These are phyloP conservation scores for Etheostoma perlongum DNA, from an alignment of 2,797 vertebrate genomes.

Conservation along the genomic window DNA sequence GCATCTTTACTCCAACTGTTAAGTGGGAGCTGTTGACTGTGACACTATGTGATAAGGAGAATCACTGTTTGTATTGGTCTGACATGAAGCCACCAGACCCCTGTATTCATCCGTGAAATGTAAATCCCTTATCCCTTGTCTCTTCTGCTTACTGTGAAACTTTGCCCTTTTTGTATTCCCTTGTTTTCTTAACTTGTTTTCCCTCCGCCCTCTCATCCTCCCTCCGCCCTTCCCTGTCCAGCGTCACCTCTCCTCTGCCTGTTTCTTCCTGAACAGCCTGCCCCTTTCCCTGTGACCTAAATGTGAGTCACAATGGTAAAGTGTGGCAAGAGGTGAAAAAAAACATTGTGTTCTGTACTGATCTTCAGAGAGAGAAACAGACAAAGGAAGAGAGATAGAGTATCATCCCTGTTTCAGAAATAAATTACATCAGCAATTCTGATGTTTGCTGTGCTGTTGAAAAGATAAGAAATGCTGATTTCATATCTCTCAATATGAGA, in stretches of 20 bases:
- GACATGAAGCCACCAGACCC: neutral
- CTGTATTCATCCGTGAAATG: neutral
- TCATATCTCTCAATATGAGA: neutral
- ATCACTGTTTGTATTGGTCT: slow-evolving; percentile 5
- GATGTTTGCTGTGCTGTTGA: neutral
- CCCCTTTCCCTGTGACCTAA: slow-evolving; percentile 37
- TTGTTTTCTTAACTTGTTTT: neutral
- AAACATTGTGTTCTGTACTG: slow-evolving; percentile 14
- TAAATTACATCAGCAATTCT: neutral
- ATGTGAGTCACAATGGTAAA: slow-evolving; percentile 44
- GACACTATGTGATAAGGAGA: slow-evolving; percentile 9
- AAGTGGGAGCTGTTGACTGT: neutral
- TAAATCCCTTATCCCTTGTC: neutral
- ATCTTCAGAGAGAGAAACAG: slow-evolving; percentile 7
- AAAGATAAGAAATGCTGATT: neutral
- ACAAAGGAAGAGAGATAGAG: slow-evolving; percentile 8
- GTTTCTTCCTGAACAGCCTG: slow-evolving; percentile 19
- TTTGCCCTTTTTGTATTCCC: neutral
- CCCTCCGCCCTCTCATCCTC: neutral
- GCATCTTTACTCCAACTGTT: slow-evolving; percentile 5
- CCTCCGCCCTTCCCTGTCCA: neutral
- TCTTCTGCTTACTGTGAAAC: neutral
- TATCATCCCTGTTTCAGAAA: neutral
- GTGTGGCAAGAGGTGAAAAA: slow-evolving; percentile 27
- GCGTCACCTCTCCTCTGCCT: slow-evolving; percentile 6